Base-by-base conservation (phyloP, 2,888 invertebrate species). In the Parapristionchus giblindavisi region DNA sequence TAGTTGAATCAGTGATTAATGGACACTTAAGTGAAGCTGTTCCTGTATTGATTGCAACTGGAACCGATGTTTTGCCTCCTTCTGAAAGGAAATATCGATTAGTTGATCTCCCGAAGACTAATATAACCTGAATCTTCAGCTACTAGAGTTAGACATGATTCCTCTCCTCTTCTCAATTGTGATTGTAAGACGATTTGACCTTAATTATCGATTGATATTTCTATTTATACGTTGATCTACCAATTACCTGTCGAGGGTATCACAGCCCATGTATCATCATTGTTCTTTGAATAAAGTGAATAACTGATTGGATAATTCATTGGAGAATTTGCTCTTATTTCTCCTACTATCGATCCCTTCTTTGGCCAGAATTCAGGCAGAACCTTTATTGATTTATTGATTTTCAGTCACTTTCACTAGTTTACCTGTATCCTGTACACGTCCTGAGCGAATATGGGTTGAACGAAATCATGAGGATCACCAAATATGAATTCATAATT, bases 321-420 rank as follows among this genome's bases (percentile, higher is more conserved):
- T 11, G 72, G 72, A 3, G 72, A 72, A 3, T 27, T 43, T 4
- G 58, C 72, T 2, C 34, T n/a, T 14, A 72, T 60, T 24, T 60
- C 43, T 11, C 72, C 72, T 2, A 48, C 72, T 24, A 72, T 60
- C 14, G 72, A 51, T n/a, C 72, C 60, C 43, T 27, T 40, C 11
- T 60, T 17, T 21, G 72, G 72, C 72, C 72, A 72, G 60, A 72
- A 72, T 34, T 72, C 72, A 34, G 72, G 72, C 14, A 72, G 72
- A 14, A 72, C 34, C 72, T 72, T 52, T 4, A 52, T 52, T 48
- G 11, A 48, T 48, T 48, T 48, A 11, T 14, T 21, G 11, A 14
- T 48, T 21, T 11, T 48, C 14, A 21, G 14, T 48, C n/a, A n/a
- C n/a, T 48, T 48, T 21, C 48, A 14, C 48, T 11, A 48, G 14